Conservation (phyloP, 1,140 invertebrate genomes). For the Diachasma alloeum region DNA sequence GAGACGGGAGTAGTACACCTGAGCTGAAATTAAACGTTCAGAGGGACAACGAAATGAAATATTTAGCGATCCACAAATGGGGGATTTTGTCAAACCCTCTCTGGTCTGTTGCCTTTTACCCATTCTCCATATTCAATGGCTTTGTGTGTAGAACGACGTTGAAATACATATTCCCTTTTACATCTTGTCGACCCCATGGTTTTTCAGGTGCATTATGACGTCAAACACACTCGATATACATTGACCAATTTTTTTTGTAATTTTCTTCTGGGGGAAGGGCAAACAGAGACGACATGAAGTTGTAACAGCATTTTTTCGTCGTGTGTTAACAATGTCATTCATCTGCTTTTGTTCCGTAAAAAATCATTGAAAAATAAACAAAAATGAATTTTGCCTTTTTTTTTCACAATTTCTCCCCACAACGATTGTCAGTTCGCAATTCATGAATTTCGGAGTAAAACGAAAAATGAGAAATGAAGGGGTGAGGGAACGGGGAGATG, state of each 20-base stretch:
- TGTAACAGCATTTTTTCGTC: background rate
- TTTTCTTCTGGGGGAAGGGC: background rate
- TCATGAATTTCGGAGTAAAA: conserved; percentile 7
- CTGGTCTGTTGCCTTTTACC: background rate
- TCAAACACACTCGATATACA: conserved; percentile 36
- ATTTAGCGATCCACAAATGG: conserved; percentile 54
- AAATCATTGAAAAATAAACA: background rate
- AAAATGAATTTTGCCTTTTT: background rate
- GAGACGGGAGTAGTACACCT: conserved; percentile 43
- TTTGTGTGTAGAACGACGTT: background rate
- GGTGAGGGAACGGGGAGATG: conserved; percentile 40
- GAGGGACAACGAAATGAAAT: conserved; percentile 58
- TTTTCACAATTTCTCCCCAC: too few relatives aligned
- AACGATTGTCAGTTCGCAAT: background rate
- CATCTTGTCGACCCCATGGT: conserved; percentile 22
- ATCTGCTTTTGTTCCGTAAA: too few relatives aligned
- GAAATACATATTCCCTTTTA: background rate
- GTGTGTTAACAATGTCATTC: too few relatives aligned
- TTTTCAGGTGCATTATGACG: conserved; percentile 36
- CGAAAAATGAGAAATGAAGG: background rate
- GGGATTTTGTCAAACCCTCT: conserved; percentile 19
- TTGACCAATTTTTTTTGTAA: background rate
- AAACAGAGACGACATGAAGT: background rate
- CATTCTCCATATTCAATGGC: background rate
- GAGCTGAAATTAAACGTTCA: conserved; percentile 59